Evolutionary conservation across 2,113 vertebrate species (phyloP), one percentile per base, ranked within the genome.

Genomic region (Ia io): DNA sequence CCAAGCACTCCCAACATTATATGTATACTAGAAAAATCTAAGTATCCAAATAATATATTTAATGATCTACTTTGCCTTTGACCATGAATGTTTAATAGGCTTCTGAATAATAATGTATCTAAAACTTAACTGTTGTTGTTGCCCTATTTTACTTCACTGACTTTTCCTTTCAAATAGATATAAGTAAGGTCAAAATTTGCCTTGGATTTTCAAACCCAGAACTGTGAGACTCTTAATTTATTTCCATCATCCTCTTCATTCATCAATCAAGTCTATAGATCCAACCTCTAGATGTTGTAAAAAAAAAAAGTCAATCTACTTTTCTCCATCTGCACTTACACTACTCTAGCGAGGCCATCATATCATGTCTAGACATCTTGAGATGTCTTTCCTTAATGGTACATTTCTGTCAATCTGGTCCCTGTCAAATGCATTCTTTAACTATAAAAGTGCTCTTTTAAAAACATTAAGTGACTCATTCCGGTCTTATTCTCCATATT

Each of bases 311-410:
- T 56, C 44, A 82, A 85, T 90, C 56, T 63, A 7, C 2, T 42
- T 30, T 94, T 47, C 61, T 69, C 12, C 16, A 37, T 88, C 61
- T 87, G 3, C 7, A 59, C 3, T 76, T 76, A 51, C 0, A 30
- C 2, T 23, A 28, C 30, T 61, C 47, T 32, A 82, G 4, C 12
- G 7, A 77, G n/a, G 32, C 12, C 35, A 51, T n/a, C 6, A 1
- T 49, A 88, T 93, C 91, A 63, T 69, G 83, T 96, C 92, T 95
- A 91, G 77, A 95, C 92, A 94, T 85, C 93, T 93, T 90, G n/a
- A 74, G 13, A 30, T 82, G 16, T 30, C 84, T 90, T 88, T 71
- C n/a, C n/a, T 56, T 85, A 90, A 59, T 61, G 4, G 11, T 17
- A 2, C 8, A 61, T 4, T 8, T 79, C 25, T 79, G 42, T 18